A percentile compares a stretch with the other conserved stretches of the same genome.
Conservation (phyloP, 1,140 invertebrate genomes). For the Bombus haemorrhoidalis region DNA sequence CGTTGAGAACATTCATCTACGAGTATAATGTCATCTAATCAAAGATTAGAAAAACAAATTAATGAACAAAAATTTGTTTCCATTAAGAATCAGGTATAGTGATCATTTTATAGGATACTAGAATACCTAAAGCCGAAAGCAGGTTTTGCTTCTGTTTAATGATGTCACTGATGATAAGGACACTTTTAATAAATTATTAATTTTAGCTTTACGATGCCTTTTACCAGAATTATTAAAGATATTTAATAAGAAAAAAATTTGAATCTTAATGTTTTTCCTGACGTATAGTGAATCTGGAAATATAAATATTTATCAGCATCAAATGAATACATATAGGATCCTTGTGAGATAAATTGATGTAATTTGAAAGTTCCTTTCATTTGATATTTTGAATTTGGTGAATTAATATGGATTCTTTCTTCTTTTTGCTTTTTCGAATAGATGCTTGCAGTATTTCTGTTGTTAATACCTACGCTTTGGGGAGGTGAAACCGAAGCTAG, state of each 20-base stretch:
- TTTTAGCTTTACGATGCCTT: background rate
- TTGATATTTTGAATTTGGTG: background rate
- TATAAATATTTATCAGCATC: background rate
- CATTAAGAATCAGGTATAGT: background rate
- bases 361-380: too few relatives aligned
- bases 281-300: background rate
- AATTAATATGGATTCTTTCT: background rate
- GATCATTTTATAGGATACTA: background rate
- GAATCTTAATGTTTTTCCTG: background rate
- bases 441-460: conserved; percentile 68
- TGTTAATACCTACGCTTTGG: conserved; percentile 55
- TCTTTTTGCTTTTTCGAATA: conserved; percentile 39
- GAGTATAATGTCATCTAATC: background rate
- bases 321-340: too few relatives aligned
- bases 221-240: background rate
- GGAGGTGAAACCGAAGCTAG: conserved; percentile 55
- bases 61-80: background rate
- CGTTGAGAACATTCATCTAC: background rate
- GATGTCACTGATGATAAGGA: background rate
- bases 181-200: background rate
- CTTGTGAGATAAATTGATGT: background rate
- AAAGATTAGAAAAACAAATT: background rate
- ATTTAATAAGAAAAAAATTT: background rate
- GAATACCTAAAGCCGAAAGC: background rate
- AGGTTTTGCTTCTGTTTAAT: background rate